phyloP scores from a whole-genome alignment of 2,888 invertebrate genomes.

The Thyatira batis region DNA sequence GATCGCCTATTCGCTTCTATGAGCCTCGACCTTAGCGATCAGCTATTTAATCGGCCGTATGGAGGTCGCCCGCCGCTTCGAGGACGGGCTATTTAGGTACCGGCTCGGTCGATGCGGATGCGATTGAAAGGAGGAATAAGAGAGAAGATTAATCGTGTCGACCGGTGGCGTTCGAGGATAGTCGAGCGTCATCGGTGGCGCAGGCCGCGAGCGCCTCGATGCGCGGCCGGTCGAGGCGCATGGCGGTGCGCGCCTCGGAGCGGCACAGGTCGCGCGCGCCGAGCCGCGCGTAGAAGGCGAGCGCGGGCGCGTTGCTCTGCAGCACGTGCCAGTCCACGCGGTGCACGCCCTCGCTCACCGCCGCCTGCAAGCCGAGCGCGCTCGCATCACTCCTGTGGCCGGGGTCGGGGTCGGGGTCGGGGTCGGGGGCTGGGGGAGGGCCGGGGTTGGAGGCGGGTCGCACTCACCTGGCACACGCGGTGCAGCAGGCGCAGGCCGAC shows the following conservation, averaged over 20 bases:
- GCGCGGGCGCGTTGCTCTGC: conserved; percentile 87
- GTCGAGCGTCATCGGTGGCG: background rate
- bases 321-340: conserved; percentile 91
- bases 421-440: background rate
- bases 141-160: background rate
- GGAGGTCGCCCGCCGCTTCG: background rate
- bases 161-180: background rate
- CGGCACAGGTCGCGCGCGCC: conserved; percentile 81
- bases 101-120: too few relatives aligned
- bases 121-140: too few relatives aligned
- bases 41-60: background rate
- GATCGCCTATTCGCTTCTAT: background rate
- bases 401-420: background rate
- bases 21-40: background rate
- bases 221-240: conserved; percentile 57
- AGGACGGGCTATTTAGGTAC: too few relatives aligned
- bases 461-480: conserved; percentile 46
- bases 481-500: conserved; percentile 84
- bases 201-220: conserved; percentile 42
- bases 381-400: too few relatives aligned
- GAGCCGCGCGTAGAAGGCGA: conserved; percentile 87
- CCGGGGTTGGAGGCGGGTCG: conserved; percentile 2
- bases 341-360: conserved; percentile 72
- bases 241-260: conserved; percentile 59
- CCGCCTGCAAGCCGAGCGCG: conserved; percentile 50